Conservation (phyloP, 2,113 vertebrate genomes). For the Triplophysa siluroides region DNA sequence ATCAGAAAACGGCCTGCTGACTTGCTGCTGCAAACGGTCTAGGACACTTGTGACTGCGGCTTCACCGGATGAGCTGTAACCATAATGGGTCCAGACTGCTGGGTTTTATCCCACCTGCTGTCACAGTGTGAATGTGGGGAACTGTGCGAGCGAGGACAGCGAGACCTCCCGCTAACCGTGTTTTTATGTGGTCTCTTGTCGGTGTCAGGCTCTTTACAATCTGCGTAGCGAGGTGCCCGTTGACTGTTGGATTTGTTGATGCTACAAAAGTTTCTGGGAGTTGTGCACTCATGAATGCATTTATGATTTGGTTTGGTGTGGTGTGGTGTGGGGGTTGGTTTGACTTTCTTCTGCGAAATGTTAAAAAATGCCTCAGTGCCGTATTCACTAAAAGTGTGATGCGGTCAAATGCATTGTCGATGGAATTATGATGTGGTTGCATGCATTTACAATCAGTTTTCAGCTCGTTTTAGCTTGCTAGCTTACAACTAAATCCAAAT, state of each 20-base stretch:
- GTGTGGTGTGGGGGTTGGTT: no score
- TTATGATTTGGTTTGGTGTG: no score
- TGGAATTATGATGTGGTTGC: no score
- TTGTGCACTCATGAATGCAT: no score
- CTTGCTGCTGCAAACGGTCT: conserved; percentile 20
- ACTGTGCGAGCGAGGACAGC: background rate
- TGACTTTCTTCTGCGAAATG: no score
- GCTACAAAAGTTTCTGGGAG: background rate
- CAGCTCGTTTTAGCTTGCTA: no score
- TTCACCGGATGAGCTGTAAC: conserved; percentile 2
- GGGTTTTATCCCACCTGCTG: background rate
- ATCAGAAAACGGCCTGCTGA: conserved; percentile 34
- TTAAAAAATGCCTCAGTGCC: no score
- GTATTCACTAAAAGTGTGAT: no score
- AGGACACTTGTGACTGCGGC: conserved; percentile 6
- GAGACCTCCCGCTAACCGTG: background rate
- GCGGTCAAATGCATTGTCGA: no score
- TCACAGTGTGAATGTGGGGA: conserved; percentile 26
- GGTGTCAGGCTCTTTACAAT: background rate
- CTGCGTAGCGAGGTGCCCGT: no score
- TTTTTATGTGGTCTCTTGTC: conserved; percentile 21
- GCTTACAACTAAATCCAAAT: no score
- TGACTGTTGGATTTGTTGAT: background rate
- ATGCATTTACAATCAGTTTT: no score
- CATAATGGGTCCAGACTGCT: conserved; percentile 5